Base-by-base conservation (phyloP, 2,113 vertebrate species). In the Typhlomys cinereus region DNA sequence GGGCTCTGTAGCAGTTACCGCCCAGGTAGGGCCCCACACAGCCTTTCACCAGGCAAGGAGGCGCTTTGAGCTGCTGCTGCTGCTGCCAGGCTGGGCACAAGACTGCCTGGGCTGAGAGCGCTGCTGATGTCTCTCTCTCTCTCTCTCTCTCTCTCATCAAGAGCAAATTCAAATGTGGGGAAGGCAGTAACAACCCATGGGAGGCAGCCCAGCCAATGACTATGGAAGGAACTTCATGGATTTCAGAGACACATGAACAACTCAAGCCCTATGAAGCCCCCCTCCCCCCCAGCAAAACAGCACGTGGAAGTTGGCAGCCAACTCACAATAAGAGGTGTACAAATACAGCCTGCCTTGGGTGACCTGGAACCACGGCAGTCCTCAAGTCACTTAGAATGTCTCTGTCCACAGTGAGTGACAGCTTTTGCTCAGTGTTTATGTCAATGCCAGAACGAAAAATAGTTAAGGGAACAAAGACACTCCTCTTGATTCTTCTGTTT, bases 11-110 rank as follows among this genome's bases (percentile, higher is more conserved):
- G 59, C 75, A 74, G 91, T 85, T 34, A 2, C 92, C 36, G 29
- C 84, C 96, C 96, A 96, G 95, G 95, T 89, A 67, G 89, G 44
- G 86, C 48, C n/a, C 1, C 17, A 0, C 3, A 14, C 36, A 59
- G 90, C 73, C 87, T 31, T 80, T 89, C 89, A 41, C 62, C 52
- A 1, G 50, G 71, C 69, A 39, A 27, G 39, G 25, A 27, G 39
- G 25, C 90, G 17, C 81, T 50, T 80, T 31, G 17, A 29, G 85
- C 90, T 17, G 48, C n/a, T 11, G 50, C 61, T 4, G 36, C n/a
- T n/a, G n/a, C n/a, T n/a, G 23, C 46, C 21, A 31, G 25, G 66
- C 87, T 29, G n/a, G 12, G 67, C 71, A 13, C 75, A 50, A 95
- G 76, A 76, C 90, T 39, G 79, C 52, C 94, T 48, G 25, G 76